Base-by-base conservation (phyloP, 2,888 invertebrate species). In the Ormia ochracea region DNA sequence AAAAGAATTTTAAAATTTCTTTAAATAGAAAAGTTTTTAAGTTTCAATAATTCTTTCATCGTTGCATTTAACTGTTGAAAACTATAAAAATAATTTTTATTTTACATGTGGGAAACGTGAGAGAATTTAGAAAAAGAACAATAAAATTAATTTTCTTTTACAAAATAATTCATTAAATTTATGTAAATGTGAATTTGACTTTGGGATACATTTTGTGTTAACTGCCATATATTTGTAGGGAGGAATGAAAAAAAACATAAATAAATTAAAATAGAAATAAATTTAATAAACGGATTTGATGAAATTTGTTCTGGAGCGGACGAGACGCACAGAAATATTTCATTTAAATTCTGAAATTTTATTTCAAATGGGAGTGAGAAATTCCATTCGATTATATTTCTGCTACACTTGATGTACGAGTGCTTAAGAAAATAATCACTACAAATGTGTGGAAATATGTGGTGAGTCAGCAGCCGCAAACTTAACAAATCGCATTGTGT, bases 401-500 rank as follows among this genome's bases (percentile, higher is more conserved):
- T 61, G 45, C 9, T 36, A 52, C 45, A 58, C 56, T 45, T 54
- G 45, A 38, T 28, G 14, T 23, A 50, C 50, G 21, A 48, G 38
- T 61, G 48, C 73, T 78, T 74, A 65, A 74, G 73, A 63, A 69
- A 63, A 78, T 78, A 78, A 74, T 78, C 73, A 78, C 73, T 74
- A 78, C 73, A 78, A 78, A 69, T 74, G 68, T 73, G 78, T 78
- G 66, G 72, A 48, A 73, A 78, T 59, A 23, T 74, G 73, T 69
- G 78, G 69, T 69, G 52, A 65, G 63, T 69, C 50, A 74, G 65
- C 73, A 78, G 52, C 78, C 69, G 69, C 78, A 78, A 58, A 78
- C 69, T 74, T 63, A 69, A 74, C 59, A 78, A 78, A 74, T 78
- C 69, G 56, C 74, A 56, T n/a, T n/a, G n/a, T n/a, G n/a, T n/a